Evolutionary conservation across 2,113 vertebrate species (phyloP).

Genomic region (Chamaea fasciata): DNA sequence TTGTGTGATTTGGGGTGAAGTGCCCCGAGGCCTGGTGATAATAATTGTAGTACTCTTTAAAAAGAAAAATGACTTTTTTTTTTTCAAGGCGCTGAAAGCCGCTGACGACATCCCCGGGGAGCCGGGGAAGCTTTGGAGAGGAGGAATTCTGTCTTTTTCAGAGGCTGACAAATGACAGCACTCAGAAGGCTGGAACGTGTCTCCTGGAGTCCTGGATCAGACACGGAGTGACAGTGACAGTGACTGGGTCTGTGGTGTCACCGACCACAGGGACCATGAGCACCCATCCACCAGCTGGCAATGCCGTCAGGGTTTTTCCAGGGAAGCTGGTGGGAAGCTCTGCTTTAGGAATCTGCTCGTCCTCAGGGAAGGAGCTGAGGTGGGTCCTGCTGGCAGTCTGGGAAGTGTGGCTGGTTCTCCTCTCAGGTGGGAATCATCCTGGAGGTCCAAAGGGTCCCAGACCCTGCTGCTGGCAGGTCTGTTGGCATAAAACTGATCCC

Average conservation of each 20-base stretch:
- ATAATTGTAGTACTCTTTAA: conserved; percentile 20
- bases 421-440: background rate
- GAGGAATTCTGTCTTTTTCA: conserved; percentile 37
- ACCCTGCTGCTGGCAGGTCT: background rate
- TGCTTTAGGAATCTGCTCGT: background rate
- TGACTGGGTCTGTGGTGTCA: background rate
- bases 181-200: background rate
- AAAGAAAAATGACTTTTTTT: conserved; percentile 43
- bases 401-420: background rate
- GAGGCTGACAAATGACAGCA: background rate
- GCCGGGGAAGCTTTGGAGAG: conserved; percentile 26
- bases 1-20: conserved; percentile 59
- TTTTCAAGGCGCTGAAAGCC: conserved; percentile 12
- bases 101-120: conserved; percentile 13
- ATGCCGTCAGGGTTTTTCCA: accelerated
- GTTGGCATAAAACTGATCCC: background rate
- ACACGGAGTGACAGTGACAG: accelerated
- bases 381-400: background rate
- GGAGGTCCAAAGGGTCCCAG: background rate
- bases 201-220: background rate
- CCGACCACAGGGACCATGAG: background rate
- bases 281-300: background rate
- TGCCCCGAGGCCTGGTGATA: conserved; percentile 40
- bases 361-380: background rate
- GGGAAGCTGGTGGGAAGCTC: background rate